Conservation (phyloP, 2,113 vertebrate species). For the Antigone vipio region DNA sequence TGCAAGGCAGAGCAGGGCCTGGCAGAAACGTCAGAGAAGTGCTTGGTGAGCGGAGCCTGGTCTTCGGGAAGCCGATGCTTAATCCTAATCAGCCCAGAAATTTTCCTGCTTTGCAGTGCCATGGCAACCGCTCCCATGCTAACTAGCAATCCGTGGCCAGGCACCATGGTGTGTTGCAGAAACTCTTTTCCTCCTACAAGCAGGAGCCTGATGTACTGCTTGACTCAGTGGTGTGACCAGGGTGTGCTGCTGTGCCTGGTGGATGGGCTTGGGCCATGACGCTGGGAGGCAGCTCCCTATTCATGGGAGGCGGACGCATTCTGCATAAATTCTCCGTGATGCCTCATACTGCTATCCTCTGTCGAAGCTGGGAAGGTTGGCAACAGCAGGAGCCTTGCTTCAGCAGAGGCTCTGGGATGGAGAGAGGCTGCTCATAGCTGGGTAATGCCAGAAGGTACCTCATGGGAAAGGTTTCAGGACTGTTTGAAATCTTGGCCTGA, state of each 20-base stretch:
- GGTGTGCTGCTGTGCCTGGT: neutral
- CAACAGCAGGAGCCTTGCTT: neutral
- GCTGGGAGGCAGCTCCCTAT: neutral
- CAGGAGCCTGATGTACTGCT: neutral
- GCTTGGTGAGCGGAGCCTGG: neutral
- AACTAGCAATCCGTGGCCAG: neutral
- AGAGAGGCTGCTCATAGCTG: neutral
- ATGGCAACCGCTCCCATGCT: neutral
- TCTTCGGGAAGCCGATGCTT: neutral
- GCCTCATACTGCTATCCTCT: neutral
- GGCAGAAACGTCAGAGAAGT: neutral
- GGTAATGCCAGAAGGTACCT: neutral
- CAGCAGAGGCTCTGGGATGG: neutral
- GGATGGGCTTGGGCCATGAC: fast-evolving
- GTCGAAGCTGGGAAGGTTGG: neutral
- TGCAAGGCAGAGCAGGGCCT: fast-evolving
- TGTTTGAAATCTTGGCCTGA: neutral
- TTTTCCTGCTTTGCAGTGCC: neutral
- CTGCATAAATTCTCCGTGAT: neutral
- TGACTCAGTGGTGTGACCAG: neutral
- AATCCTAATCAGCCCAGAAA: neutral
- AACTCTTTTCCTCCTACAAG: neutral
- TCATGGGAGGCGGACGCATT: neutral
- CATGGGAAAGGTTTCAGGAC: neutral
- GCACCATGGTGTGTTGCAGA: neutral